phyloP scores from a whole-genome alignment of 2,888 invertebrate species.

The Sepioteuthis lessoniana region DNA sequence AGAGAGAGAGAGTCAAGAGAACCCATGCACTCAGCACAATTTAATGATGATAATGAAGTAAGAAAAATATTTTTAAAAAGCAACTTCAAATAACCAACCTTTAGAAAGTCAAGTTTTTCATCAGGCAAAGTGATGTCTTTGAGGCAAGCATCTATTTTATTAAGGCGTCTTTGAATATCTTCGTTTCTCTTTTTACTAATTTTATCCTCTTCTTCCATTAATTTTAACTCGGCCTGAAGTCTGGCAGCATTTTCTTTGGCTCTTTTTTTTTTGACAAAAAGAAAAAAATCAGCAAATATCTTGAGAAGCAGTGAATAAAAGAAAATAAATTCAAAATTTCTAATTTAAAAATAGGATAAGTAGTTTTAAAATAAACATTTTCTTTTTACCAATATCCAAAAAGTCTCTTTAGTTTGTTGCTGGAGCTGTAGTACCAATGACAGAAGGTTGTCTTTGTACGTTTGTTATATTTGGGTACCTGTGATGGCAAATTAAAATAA shows the following conservation, averaged over 20 bases:
- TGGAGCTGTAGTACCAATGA: too few species aligned
- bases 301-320: neutral
- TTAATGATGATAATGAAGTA: too few species aligned
- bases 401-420: too few species aligned
- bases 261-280: neutral
- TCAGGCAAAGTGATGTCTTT: neutral
- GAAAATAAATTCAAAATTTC: too few species aligned
- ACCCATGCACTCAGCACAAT: too few species aligned
- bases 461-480: too few species aligned
- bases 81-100: neutral
- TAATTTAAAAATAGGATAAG: too few species aligned
- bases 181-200: neutral
- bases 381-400: too few species aligned
- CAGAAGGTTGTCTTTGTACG: too few species aligned
- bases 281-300: neutral
- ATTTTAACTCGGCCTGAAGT: neutral
- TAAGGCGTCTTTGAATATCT: neutral
- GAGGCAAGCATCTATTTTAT: neutral
- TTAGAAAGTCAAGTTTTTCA: neutral
- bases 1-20: too few species aligned
- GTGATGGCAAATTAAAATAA: too few species aligned
- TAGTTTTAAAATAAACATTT: too few species aligned
- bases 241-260: neutral
- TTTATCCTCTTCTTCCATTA: neutral
- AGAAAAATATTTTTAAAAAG: neutral